A percentile compares a stretch with the other conserved stretches of the same genome.
Evolutionary conservation across 2,888 invertebrate species (phyloP).

Genomic region (Epirrhoe alternata): DNA sequence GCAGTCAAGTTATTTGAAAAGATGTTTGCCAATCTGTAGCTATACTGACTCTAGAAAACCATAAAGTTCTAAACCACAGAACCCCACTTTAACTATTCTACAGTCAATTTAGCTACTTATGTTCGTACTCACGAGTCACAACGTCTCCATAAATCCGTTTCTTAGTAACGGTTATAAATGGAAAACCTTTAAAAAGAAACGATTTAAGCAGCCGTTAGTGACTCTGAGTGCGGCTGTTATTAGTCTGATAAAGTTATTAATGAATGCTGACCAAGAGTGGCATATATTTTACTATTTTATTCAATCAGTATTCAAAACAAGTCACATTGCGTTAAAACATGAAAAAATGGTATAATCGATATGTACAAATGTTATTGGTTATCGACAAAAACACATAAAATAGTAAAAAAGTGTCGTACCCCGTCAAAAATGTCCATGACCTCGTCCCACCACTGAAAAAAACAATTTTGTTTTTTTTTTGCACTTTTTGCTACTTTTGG

Average conservation of each 20-base stretch:
- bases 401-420: slow-evolving; percentile 89
- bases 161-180: no score
- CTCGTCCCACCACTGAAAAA: slow-evolving; percentile 97
- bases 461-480: slow-evolving; percentile 60
- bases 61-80: background rate
- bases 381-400: slow-evolving; percentile 68
- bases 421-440: slow-evolving; percentile 98
- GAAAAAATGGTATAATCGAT: slow-evolving; percentile 29
- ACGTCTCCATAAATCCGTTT: no score
- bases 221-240: no score
- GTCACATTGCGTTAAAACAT: slow-evolving; percentile 13
- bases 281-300: slow-evolving; percentile 33
- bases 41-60: slow-evolving; percentile 12
- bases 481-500: slow-evolving; percentile 41
- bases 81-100: background rate
- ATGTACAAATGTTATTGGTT: slow-evolving; percentile 54
- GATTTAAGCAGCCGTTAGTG: no score
- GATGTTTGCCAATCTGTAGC: background rate
- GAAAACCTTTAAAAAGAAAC: no score
- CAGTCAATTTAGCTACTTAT: background rate
- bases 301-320: slow-evolving; percentile 25
- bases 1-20: background rate
- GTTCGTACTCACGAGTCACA: no score
- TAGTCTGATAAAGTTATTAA: background rate
- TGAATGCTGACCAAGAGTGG: slow-evolving; percentile 7